Percentiles rank a stretch among this genome's conserved stretches.
Conservation (phyloP, 2,888 invertebrate genomes). For the Paralinhomoeus sp. region DNA sequence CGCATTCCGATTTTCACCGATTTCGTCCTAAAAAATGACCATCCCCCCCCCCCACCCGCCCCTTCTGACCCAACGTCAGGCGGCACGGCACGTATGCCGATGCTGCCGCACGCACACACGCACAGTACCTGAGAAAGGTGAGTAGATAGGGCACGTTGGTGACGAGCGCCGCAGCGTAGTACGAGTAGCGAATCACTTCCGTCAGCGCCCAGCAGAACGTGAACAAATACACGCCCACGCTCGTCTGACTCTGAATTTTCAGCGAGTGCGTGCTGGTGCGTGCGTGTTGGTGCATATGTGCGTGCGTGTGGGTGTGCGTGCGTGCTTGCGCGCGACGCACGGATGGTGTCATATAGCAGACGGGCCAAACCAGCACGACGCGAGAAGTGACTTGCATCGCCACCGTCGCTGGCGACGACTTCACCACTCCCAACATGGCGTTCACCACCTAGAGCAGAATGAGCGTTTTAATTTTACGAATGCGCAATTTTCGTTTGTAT, state of each 20-base stretch:
- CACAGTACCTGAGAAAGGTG: constrained; percentile 38
- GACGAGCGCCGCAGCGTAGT: constrained; percentile 54
- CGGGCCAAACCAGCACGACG: constrained; percentile 62
- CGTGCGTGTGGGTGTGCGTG: too few relatives aligned
- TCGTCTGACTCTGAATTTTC: constrained; percentile 44
- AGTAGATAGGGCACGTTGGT: constrained; percentile 51
- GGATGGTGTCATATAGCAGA: too few relatives aligned
- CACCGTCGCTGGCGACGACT: constrained; percentile 58
- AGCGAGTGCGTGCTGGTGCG: too few relatives aligned
- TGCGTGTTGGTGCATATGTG: too few relatives aligned
- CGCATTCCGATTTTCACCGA: too few relatives aligned
- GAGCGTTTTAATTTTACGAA: constrained; percentile 4
- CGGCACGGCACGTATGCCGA: too few relatives aligned
- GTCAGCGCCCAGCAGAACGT: constrained; percentile 76
- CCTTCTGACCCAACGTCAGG: too few relatives aligned
- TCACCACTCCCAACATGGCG: constrained; percentile 52
- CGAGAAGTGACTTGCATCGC: constrained; percentile 66
- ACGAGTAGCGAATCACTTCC: constrained; percentile 75
- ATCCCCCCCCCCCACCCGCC: too few relatives aligned
- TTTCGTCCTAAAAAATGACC: too few relatives aligned
- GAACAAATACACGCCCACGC: constrained; percentile 49
- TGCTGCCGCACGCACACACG: too few relatives aligned
- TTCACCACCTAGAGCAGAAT: constrained; percentile 47
- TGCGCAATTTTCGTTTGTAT: not conserved
- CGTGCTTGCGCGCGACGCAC: too few relatives aligned